phyloP scores from a whole-genome alignment of 2,113 vertebrate species.

The Halcyon senegalensis region DNA sequence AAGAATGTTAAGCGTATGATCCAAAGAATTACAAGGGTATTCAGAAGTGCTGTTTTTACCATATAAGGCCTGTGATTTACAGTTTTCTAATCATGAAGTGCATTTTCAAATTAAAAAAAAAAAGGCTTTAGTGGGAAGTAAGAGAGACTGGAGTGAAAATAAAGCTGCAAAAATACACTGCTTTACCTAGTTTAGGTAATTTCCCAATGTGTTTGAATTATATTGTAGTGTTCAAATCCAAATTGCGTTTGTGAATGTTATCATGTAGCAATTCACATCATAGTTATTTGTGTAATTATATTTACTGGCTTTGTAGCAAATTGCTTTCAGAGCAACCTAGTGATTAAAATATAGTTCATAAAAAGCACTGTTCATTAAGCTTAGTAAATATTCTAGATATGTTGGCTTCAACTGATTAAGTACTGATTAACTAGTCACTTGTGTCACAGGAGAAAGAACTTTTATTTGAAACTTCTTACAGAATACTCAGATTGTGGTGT shows the following conservation, averaged over 20 bases:
- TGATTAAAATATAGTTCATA: slow-evolving; percentile 4
- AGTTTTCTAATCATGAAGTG: neutral
- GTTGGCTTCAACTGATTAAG: neutral
- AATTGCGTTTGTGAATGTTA: slow-evolving; percentile 48
- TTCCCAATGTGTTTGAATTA: neutral
- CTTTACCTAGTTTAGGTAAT: neutral
- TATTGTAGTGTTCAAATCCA: slow-evolving; percentile 5
- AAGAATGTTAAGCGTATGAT: neutral
- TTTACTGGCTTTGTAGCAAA: slow-evolving; percentile 59
- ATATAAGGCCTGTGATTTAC: neutral
- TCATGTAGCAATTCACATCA: slow-evolving; percentile 27
- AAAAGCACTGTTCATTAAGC: slow-evolving; percentile 3
- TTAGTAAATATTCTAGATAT: neutral
- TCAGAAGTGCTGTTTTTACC: neutral
- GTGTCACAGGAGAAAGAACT: neutral
- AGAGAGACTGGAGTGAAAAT: slow-evolving; percentile 10
- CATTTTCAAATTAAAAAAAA: slow-evolving; percentile 16
- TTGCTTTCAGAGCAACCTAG: neutral
- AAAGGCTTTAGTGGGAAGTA: neutral
- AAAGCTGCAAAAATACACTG: neutral
- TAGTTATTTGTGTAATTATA: slow-evolving; percentile 59
- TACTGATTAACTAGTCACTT: neutral
- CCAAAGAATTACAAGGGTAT: neutral
- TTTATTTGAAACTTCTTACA: neutral
- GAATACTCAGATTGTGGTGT: neutral